A percentile compares a stretch with the other conserved stretches of the same genome.
phyloP scores from a whole-genome alignment of 2,113 vertebrate species.

The Malurus melanocephalus region DNA sequence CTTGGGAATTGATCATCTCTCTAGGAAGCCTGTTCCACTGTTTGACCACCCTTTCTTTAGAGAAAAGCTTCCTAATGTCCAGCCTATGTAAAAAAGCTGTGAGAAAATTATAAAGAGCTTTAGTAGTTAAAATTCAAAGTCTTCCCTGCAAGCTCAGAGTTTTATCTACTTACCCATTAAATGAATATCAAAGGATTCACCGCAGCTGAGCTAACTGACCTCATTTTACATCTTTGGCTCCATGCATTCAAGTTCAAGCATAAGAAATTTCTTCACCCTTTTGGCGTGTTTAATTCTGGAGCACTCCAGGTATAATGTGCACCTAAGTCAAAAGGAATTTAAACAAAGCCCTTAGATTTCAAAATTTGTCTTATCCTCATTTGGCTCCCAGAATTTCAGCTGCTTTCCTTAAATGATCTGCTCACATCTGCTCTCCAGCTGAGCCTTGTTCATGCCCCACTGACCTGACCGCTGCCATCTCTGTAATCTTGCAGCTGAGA shows the following conservation, averaged over 20 bases:
- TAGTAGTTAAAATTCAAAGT: conserved; percentile 44
- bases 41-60: neutral
- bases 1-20: neutral
- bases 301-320: conserved; percentile 8
- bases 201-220: conserved; percentile 25
- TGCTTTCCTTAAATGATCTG: conserved; percentile 31
- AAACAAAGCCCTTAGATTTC: conserved; percentile 24
- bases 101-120: conserved; percentile 30
- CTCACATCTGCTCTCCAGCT: conserved; percentile 62
- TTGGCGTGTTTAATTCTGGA: neutral
- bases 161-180: conserved; percentile 56
- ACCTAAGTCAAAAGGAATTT: conserved; percentile 19
- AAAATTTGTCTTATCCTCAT: conserved; percentile 35
- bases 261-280: conserved; percentile 6
- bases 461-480: conserved; percentile 41
- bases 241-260: neutral
- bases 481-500: conserved; percentile 50
- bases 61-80: neutral
- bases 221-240: conserved; percentile 32
- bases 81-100: neutral
- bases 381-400: conserved; percentile 41
- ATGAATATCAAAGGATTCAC: conserved; percentile 53
- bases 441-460: conserved; percentile 46
- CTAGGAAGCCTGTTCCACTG: neutral
- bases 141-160: conserved; percentile 17